phyloP scores from a whole-genome alignment of 2,888 invertebrate genomes.

The Eupithecia centaureata region DNA sequence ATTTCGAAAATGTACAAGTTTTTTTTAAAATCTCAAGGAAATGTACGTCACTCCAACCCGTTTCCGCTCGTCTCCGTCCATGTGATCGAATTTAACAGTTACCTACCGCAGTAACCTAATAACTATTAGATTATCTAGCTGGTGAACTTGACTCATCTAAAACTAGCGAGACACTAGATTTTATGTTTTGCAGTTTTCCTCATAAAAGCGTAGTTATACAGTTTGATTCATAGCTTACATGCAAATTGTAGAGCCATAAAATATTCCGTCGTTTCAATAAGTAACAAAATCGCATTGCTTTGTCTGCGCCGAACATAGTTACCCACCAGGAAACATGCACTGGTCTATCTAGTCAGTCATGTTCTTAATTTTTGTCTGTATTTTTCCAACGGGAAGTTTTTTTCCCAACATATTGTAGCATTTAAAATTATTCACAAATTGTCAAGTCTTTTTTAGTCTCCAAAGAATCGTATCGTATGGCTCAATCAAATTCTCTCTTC shows the following conservation, averaged over 20 bases:
- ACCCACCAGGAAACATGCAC: too few species aligned
- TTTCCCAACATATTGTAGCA: too few species aligned
- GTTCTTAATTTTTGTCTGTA: too few species aligned
- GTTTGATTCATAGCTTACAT: neutral
- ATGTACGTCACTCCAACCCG: constrained; percentile 10
- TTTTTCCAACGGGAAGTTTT: too few species aligned
- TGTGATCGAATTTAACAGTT: neutral
- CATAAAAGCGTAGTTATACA: neutral
- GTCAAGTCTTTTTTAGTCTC: too few species aligned
- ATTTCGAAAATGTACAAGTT: neutral
- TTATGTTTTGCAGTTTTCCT: neutral
- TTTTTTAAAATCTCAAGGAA: constrained; percentile 7
- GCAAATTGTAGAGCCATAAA: neutral
- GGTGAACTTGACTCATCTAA: neutral
- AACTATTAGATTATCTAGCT: neutral
- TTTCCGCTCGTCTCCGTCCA: constrained; percentile 4
- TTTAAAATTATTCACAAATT: too few species aligned
- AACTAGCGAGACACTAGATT: neutral
- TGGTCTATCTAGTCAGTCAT: too few species aligned
- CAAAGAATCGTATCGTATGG: too few species aligned
- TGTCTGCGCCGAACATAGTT: too few species aligned
- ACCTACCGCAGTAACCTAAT: neutral
- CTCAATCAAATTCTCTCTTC: too few species aligned
- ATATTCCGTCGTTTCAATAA: too few species aligned
- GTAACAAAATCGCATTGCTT: too few species aligned